Evolutionary conservation across 2,113 vertebrate species (phyloP), one percentile per base, ranked within the genome.

Genomic region (Colinus virginianus): DNA sequence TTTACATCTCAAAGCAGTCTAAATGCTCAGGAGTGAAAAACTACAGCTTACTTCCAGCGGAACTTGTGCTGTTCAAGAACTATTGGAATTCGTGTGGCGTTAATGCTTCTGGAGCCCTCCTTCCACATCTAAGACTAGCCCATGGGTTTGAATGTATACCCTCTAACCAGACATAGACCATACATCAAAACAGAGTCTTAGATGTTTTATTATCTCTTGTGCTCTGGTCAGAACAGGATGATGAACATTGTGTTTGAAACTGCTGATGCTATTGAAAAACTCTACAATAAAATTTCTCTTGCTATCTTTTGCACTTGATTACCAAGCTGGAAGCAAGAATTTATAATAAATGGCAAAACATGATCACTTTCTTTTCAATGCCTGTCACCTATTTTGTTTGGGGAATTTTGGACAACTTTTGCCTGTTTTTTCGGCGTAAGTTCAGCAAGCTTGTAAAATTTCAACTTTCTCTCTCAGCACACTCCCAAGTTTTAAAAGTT

Each of bases 191-290:
- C 19, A 92, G 79, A 95, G 72, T 78, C 78, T 96, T 92, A 94
- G 94, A 87, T 97, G 90, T 86, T 97, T 96, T 96, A 90, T 91
- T 96, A 87, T 95, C 90, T 96, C 72, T 94, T 95, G 86, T 90
- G 64, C 74, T 95, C 64, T 77, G 87, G 58, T 67, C 90, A 92
- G 95, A 86, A 80, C 81, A 72, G 92, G n/a, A 95, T 97, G 93
- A 97, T 96, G 95, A 97, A 94, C 82, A 91, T 43, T 82, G 55
- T 87, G 48, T 96, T 97, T 95, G 93, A 97, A 97, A 96, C 84
- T 95, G 91, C 95, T 97, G 95, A 94, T 94, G 90, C 90, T 91
- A 12, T 92, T 94, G 95, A 93, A 95, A 97, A 95, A 82, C 46
- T 56, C 66, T 85, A 78, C 87, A 84, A 77, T 74, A 95, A 97